phyloP scores from a whole-genome alignment of 1,140 invertebrate genomes.

The Euwallacea fornicatus region DNA sequence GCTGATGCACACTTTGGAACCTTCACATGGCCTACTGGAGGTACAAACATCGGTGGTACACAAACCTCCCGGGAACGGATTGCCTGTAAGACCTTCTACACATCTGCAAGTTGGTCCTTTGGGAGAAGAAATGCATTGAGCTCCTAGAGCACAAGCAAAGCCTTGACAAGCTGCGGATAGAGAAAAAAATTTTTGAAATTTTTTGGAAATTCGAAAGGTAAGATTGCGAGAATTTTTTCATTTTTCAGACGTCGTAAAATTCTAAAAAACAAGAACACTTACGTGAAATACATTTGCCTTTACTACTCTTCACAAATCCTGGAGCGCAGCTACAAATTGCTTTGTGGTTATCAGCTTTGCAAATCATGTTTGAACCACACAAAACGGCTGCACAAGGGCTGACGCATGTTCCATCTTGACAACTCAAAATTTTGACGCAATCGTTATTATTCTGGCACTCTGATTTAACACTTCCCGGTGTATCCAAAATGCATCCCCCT shows the following conservation, averaged over 20 bases:
- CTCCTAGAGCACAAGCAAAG: slow-evolving; percentile 77
- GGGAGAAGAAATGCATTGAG: slow-evolving; percentile 83
- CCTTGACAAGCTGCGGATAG: slow-evolving; percentile 69
- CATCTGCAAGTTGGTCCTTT: slow-evolving; percentile 86
- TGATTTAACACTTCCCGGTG: slow-evolving; percentile 53
- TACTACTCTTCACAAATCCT: slow-evolving; percentile 74
- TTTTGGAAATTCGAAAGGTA: no score
- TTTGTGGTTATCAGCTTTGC: slow-evolving; percentile 84
- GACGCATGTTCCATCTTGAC: slow-evolving; percentile 72
- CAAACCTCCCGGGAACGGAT: slow-evolving; percentile 85
- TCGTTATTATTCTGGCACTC: slow-evolving; percentile 73
- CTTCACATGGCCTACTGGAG: slow-evolving; percentile 70
- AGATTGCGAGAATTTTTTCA: no score
- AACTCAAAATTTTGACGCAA: slow-evolving; percentile 78
- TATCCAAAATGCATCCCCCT: slow-evolving; percentile 68
- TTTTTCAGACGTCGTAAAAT: no score
- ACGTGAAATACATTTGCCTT: slow-evolving; percentile 80
- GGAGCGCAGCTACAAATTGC: slow-evolving; percentile 84
- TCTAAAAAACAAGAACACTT: slow-evolving; percentile 46
- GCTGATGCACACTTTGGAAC: slow-evolving; percentile 78
- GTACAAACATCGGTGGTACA: slow-evolving; percentile 82
- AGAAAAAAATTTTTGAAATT: neutral
- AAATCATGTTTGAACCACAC: slow-evolving; percentile 83
- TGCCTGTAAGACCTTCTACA: slow-evolving; percentile 79
- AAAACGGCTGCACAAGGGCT: slow-evolving; percentile 78